phyloP scores from a whole-genome alignment of 2,113 vertebrate species.

The Phrynosoma platyrhinos region DNA sequence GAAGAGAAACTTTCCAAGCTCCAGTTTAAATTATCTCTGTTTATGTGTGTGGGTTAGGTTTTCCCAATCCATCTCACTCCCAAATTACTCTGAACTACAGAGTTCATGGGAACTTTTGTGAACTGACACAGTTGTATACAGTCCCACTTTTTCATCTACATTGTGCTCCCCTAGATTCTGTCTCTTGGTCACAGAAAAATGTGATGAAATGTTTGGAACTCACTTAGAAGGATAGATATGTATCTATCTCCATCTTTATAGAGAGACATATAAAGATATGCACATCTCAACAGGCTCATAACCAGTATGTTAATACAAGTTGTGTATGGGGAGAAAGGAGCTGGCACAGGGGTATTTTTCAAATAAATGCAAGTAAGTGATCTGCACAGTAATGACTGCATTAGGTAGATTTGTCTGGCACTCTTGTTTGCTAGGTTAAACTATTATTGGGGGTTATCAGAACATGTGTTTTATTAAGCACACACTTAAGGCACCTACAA shows the following conservation, averaged over 20 bases:
- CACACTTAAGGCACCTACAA: slow-evolving; percentile 49
- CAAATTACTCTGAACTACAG: neutral
- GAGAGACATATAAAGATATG: slow-evolving; percentile 10
- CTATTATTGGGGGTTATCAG: slow-evolving; percentile 42
- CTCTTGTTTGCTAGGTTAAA: slow-evolving; percentile 48
- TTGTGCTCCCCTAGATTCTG: neutral
- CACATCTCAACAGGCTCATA: slow-evolving; percentile 39
- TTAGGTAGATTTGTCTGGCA: slow-evolving; percentile 58
- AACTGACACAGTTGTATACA: neutral
- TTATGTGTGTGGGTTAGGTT: too few relatives aligned
- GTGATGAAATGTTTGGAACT: neutral
- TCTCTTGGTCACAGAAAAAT: neutral
- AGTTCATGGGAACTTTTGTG: too few relatives aligned
- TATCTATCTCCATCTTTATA: neutral
- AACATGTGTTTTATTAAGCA: slow-evolving; percentile 61
- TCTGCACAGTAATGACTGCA: slow-evolving; percentile 52
- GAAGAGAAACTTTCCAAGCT: too few relatives aligned
- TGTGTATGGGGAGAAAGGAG: slow-evolving; percentile 43
- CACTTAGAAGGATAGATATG: neutral
- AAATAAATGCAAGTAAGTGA: slow-evolving; percentile 66
- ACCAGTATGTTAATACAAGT: slow-evolving; percentile 42
- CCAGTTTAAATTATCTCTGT: neutral
- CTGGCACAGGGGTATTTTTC: slow-evolving; percentile 66
- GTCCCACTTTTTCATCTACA: neutral
- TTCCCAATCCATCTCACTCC: neutral